Base-by-base conservation (phyloP, 2,888 invertebrate species). In the Danaus chrysippus region DNA sequence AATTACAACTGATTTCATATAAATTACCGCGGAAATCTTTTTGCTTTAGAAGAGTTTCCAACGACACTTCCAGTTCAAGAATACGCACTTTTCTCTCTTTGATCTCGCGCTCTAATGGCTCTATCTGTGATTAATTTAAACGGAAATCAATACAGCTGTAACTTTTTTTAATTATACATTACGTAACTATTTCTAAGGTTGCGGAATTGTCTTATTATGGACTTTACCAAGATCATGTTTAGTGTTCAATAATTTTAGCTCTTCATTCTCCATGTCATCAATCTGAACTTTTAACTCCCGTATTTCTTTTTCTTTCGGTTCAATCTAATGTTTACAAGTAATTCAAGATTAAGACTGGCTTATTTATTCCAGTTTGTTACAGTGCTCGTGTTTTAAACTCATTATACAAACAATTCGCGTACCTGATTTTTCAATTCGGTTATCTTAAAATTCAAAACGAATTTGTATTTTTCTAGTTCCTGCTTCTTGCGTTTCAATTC, bases 391-490 rank as follows among this genome's bases (percentile, higher is more conserved):
- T 5, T 34, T 6, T 34, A 34, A 15, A 10, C 10, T n/a, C 3
- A 49, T 13, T 9, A 46, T 9, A 17, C 1, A 17, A 1, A 49
- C 3, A 17, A 1, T 8, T 10, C 1, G 3, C 49, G 15, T 49
- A 90, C 91, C 84, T 95, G 94, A 75, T 94, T 94, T 80, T 96
- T 96, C 19, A 98, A 82, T 75, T 98, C 97, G 42, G 95, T 94
- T 64, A 98, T 97, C 83, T 97, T 97, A 78, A 97, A 96, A 76
- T 96, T 96, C 42, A 98, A 86, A 1, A 98, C 96, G 81, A 96
- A 97, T 78, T 96, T 97, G 81, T 96, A 96, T 81, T 98, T 98
- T 78, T 98, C 97, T 67, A 98, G 83, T 77, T 98, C 97, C 76
- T 95, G 94, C 76, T 96, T 97, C 77, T 95, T 96, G 69, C 94